phyloP scores from a whole-genome alignment of 1,140 invertebrate genomes.

The Danaus plexippus region DNA sequence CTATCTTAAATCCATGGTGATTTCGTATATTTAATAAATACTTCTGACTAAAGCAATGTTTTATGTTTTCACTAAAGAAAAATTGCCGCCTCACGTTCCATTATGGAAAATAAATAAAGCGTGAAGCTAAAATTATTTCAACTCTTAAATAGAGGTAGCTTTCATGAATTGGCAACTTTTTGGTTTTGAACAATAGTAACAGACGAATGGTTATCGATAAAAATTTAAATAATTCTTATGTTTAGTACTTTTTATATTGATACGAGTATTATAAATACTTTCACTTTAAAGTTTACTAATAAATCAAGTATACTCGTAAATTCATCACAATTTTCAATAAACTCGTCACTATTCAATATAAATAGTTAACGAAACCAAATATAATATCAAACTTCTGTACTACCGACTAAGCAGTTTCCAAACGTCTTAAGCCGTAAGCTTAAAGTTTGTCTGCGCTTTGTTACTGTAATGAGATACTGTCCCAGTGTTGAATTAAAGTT shows the following conservation, averaged over 20 bases:
- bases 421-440: constrained; percentile 16
- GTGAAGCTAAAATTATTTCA: constrained; percentile 62
- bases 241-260: too few species aligned
- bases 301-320: not conserved
- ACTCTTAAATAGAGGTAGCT: constrained; percentile 54
- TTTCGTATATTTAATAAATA: too few species aligned
- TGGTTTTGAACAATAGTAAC: constrained; percentile 44
- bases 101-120: constrained; percentile 65
- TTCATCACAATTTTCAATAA: constrained; percentile 1
- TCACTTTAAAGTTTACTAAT: not conserved
- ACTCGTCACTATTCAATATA: not conserved
- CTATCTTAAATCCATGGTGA: too few species aligned
- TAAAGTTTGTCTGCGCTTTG: constrained; percentile 13
- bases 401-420: constrained; percentile 7
- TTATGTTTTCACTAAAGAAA: constrained; percentile 19
- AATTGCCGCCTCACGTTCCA: constrained; percentile 48
- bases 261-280: too few species aligned
- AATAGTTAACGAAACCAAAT: not conserved
- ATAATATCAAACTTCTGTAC: constrained; percentile 6
- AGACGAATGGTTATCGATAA: constrained; percentile 37
- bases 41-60: constrained; percentile 6
- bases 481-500: constrained; percentile 3
- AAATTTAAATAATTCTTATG: constrained; percentile 13
- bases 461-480: constrained; percentile 14
- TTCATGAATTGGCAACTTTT: constrained; percentile 41